Evolutionary conservation across 2,113 vertebrate species (phyloP).

Genomic region (Coryphaenoides rupestris): DNA sequence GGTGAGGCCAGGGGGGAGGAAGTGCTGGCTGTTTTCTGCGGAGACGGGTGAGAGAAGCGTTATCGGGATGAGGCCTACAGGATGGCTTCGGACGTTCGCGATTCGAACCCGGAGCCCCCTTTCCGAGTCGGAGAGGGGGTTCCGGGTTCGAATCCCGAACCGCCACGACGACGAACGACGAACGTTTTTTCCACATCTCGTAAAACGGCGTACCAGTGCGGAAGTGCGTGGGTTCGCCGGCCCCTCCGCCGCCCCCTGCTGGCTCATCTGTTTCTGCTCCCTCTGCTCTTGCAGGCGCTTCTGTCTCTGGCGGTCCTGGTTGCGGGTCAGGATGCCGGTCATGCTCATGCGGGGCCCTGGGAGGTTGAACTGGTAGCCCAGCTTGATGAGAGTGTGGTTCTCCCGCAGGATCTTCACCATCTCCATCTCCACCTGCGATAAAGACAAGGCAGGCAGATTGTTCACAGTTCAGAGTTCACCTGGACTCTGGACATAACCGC

Average conservation of each 20-base stretch:
- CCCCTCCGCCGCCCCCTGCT: slow-evolving; percentile 49
- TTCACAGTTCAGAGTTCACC: no score
- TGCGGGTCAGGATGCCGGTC: slow-evolving; percentile 85
- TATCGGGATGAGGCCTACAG: no score
- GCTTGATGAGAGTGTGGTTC: slow-evolving; percentile 82
- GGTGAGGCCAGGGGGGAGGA: slow-evolving; percentile 83
- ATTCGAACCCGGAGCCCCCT: no score
- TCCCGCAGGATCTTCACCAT: slow-evolving; percentile 82
- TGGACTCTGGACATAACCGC: no score
- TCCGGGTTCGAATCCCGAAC: no score
- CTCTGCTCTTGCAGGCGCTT: slow-evolving; percentile 80
- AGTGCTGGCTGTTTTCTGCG: slow-evolving; percentile 76
- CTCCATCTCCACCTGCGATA: slow-evolving; percentile 87
- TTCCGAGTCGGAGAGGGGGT: no score
- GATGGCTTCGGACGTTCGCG: no score
- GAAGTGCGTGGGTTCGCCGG: slow-evolving; percentile 74
- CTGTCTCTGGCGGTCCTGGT: slow-evolving; percentile 88
- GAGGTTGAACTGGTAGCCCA: slow-evolving; percentile 91
- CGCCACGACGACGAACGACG: no score
- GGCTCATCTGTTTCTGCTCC: slow-evolving; percentile 71
- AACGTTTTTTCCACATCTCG: no score
- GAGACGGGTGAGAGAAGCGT: neutral
- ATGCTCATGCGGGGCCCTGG: slow-evolving; percentile 88
- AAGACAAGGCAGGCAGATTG: no score
- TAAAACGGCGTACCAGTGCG: slow-evolving; percentile 75